Evolutionary conservation across 2,888 invertebrate genomes (phyloP).

Genomic region (Nemotelus nigrinus): DNA sequence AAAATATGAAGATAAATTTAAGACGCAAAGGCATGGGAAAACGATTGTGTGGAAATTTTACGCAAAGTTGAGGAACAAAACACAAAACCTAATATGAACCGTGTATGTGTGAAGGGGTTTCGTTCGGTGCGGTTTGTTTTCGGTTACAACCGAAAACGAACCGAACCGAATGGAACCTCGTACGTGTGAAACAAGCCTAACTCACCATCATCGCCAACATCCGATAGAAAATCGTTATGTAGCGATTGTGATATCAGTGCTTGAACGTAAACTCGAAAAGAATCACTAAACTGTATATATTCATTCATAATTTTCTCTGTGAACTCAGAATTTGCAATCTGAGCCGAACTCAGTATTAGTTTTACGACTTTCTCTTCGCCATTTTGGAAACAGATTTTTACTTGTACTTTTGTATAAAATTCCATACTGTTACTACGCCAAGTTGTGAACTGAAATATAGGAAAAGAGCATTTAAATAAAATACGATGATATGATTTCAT

Average conservation of each 20-base stretch:
- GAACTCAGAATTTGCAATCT: conserved; percentile 59
- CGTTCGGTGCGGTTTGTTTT: too few species aligned
- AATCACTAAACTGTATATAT: conserved; percentile 81
- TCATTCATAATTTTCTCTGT: conserved; percentile 81
- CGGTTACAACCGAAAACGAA: too few species aligned
- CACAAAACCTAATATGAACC: too few species aligned
- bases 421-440: conserved; percentile 86
- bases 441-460: conserved; percentile 77
- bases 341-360: conserved; percentile 67
- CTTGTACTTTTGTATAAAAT: conserved; percentile 81
- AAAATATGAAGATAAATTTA: too few species aligned
- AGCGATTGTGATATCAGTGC: conserved; percentile 89
- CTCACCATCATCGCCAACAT: conserved; percentile 28
- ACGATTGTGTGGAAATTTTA: too few species aligned
- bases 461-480: conserved; percentile 50
- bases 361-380: conserved; percentile 84
- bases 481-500: background rate
- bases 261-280: conserved; percentile 91
- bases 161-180: too few species aligned
- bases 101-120: too few species aligned
- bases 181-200: too few species aligned
- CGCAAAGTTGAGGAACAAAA: too few species aligned
- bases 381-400: conserved; percentile 78
- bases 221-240: conserved; percentile 69
- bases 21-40: too few species aligned